Evolutionary conservation across 2,797 vertebrate genomes (phyloP), one percentile per base, ranked within the genome.

Genomic region (Lutjanus campechanus): DNA sequence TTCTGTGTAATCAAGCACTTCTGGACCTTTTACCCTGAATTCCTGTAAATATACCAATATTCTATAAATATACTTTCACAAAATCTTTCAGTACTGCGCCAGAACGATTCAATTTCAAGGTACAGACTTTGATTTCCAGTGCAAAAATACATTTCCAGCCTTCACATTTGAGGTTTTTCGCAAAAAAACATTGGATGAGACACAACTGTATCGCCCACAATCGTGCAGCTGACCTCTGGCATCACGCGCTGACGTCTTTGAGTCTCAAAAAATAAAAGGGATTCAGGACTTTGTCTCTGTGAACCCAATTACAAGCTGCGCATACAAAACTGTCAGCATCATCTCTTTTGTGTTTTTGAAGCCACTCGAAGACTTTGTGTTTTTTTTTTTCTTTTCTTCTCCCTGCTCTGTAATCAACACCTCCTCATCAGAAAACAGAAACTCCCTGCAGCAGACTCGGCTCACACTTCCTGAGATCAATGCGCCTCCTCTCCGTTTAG

Each of bases 321-420:
- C 47, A 7, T 50, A 25, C 46, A 20, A 16, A 56, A 61, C 73
- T 25, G 63, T 79, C 72, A 73, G 8, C 58, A 60, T 56, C n/a
- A 5, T 20, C 46, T 47, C 1, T 20, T 60, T 16, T 46, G 36
- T 13, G 44, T 16, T 60, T 59, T 7, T 40, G 13, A 60, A 68
- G 22, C 36, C 73, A 36, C 29, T 62, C 60, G 0, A 0, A 11
- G 19, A 44, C 25, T 9, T n/a, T n/a, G n/a, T n/a, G n/a, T n/a
- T n/a, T n/a, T n/a, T n/a, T n/a, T n/a, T n/a, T 49, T 41, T 25
- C 13, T 53, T 53, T 5, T 36, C 3, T 17, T 6, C 5, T 1
- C 12, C 19, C 47, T 17, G 11, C 11, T 29, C 68, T 69, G 55
- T 59, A 76, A 69, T 86, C 69, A 82, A 60, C 69, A 80, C 77